Conservation (phyloP, 2,797 vertebrate species). For the Falco peregrinus region DNA sequence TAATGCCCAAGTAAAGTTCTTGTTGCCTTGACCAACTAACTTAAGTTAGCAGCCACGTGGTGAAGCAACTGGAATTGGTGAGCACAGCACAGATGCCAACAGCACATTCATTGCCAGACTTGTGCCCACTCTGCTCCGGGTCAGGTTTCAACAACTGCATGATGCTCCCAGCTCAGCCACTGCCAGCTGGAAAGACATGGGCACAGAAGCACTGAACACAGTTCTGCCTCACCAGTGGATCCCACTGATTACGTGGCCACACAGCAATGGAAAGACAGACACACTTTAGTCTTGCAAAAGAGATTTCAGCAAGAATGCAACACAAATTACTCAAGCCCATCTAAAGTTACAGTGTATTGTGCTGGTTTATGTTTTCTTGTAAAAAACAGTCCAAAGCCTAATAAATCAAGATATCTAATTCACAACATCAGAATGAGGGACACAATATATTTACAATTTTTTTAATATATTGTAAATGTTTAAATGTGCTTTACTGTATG, state of each 20-base stretch:
- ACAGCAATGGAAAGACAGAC: neutral
- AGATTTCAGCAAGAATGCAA: neutral
- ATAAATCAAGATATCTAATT: neutral
- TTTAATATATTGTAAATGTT: neutral
- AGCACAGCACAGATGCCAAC: neutral
- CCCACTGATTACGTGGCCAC: no score
- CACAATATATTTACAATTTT: neutral
- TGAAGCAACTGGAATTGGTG: neutral
- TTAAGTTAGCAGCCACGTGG: neutral
- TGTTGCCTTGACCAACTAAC: neutral
- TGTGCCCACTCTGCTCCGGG: no score
- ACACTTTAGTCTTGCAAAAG: neutral
- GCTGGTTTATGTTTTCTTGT: neutral
- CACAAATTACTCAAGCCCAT: neutral
- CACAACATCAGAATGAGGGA: neutral
- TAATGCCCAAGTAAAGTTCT: neutral
- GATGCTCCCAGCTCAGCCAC: no score
- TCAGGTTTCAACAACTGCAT: neutral
- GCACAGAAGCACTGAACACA: neutral
- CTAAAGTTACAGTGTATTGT: neutral
- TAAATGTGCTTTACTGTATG: neutral
- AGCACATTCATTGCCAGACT: neutral
- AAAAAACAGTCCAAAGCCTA: neutral
- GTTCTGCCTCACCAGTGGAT: neutral
- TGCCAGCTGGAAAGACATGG: accelerated